Conservation (phyloP, 1,140 invertebrate genomes). For the Homalodisca vitripennis region DNA sequence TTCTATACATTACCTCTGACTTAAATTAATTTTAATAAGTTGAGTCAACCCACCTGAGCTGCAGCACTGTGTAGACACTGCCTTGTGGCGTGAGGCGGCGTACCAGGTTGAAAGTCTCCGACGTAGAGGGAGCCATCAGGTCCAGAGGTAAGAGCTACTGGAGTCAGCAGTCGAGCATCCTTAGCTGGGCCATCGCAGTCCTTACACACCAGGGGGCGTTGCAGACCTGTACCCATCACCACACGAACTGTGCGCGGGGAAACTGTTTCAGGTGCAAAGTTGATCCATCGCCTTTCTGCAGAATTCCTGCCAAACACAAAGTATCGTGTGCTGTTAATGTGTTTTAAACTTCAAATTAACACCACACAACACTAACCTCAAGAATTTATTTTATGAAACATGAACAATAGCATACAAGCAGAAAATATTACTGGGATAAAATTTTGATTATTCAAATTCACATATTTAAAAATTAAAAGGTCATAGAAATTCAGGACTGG, state of each 20-base stretch:
- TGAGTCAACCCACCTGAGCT: constrained; percentile 76
- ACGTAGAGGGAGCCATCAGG: constrained; percentile 96
- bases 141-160: constrained; percentile 88
- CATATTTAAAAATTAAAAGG: too few relatives aligned
- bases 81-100: constrained; percentile 89
- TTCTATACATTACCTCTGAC: too few relatives aligned
- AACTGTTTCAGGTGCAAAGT: constrained; percentile 92
- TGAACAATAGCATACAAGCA: too few relatives aligned
- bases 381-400: too few relatives aligned
- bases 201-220: constrained; percentile 69
- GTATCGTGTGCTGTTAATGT: too few relatives aligned
- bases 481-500: too few relatives aligned
- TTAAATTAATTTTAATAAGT: too few relatives aligned
- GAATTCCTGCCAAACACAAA: constrained; percentile 62
- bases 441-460: too few relatives aligned
- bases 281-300: constrained; percentile 95
- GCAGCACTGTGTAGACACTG: constrained; percentile 88
- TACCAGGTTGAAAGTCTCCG: constrained; percentile 95
- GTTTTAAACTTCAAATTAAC: too few relatives aligned
- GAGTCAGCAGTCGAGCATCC: constrained; percentile 84
- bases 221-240: constrained; percentile 92
- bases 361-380: too few relatives aligned
- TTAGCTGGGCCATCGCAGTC: constrained; percentile 86
- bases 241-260: constrained; percentile 87
- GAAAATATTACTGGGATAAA: too few relatives aligned